Evolutionary conservation across 2,797 vertebrate species (phyloP), one percentile per base, ranked within the genome.

Genomic region (Takifugu ocellatus): DNA sequence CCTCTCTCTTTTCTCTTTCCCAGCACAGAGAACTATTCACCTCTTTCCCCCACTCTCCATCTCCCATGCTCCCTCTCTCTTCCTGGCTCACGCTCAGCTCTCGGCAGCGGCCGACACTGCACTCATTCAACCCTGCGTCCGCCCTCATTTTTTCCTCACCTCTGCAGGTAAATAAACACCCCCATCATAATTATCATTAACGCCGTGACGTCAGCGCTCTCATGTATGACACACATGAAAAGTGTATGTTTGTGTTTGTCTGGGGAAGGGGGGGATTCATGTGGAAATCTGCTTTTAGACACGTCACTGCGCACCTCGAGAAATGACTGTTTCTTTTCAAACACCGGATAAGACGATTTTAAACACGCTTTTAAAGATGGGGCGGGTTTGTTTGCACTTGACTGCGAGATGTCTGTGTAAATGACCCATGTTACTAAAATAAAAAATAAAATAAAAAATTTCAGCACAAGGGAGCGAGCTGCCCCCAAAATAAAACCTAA

Each of bases 121-220:
- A 6, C 68, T 59, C 78, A 87, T 91, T 91, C 86, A 89, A 49
- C 11, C 47, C 46, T 2, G 8, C 7, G 9, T 49, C 71, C 49
- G 59, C 68, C 70, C 10, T 81, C 86, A 88, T 39, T 14, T 39
- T 39, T 39, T 39, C 10, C 11, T 81, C 83, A 86, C 68, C 49
- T 85, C 79, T 26, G 36, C 61, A 74, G 78, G 82, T 82, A 82
- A 88, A 87, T 80, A 90, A 90, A 89, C 86, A 88, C 47, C 57
- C 75, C 84, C 81, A 73, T 66, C 68, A 54, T 80, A 81, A 85
- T 86, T 72, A 83, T 82, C 81, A 82, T 88, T 87, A 84, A 63
- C 70, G 25, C 44, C 8, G 25, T 85, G 78, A 89, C 68, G 71
- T 87, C 74, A 80, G 54, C 27, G 6, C 65, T 56, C 26, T 33